Conservation (phyloP, 1,140 invertebrate species). For the Diachasmimorpha longicaudata region DNA sequence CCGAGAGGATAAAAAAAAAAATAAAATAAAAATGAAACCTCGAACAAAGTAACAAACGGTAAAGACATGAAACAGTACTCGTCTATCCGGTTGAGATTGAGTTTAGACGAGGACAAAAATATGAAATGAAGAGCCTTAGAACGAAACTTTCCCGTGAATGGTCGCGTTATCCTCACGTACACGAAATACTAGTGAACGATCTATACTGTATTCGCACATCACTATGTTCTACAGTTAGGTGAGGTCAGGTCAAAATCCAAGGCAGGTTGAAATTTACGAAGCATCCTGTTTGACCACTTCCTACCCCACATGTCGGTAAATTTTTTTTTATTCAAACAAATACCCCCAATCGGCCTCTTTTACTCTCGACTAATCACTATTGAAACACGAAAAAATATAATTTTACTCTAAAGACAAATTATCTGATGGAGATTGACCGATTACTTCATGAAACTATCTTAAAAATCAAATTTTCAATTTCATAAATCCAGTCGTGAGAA, state of each 20-base stretch:
- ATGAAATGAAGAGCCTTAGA: not conserved
- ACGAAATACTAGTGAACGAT: not conserved
- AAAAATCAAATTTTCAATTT: too few species aligned
- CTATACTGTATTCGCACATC: not conserved
- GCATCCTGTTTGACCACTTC: conserved; percentile 6
- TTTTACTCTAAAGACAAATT: too few species aligned
- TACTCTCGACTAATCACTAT: not conserved
- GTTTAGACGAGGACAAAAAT: not conserved
- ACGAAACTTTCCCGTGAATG: not conserved
- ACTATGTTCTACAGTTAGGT: conserved; percentile 8
- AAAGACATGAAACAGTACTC: conserved; percentile 4
- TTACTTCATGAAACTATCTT: too few species aligned
- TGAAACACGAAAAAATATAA: not conserved
- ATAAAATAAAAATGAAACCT: not conserved
- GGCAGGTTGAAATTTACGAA: not conserved
- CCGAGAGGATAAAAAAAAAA: not conserved
- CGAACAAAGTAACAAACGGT: not conserved
- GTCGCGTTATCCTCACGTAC: not conserved
- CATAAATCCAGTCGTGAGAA: too few species aligned
- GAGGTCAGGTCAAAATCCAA: conserved; percentile 22
- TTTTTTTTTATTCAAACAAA: not conserved
- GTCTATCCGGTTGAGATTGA: conserved; percentile 6
- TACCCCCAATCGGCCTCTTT: not conserved
- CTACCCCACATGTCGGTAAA: not conserved
- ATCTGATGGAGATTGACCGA: too few species aligned